Evolutionary conservation across 2,113 vertebrate genomes (phyloP).

Genomic region (Rutilus rutilus): DNA sequence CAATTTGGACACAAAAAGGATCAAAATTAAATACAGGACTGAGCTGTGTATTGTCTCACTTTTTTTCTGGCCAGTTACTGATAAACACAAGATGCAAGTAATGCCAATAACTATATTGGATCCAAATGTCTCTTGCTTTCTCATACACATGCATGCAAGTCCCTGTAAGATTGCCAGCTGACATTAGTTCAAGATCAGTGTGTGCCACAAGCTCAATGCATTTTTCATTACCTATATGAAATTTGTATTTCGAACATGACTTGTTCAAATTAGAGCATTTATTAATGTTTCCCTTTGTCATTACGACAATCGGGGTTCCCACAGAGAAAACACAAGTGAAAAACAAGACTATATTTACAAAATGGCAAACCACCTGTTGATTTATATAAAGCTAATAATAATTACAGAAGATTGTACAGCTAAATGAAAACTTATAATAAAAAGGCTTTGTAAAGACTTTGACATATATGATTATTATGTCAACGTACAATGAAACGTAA

Average conservation of each 20-base stretch:
- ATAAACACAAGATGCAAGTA: not conserved
- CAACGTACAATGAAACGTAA: no score
- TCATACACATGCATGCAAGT: not conserved
- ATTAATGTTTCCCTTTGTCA: not conserved
- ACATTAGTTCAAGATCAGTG: not conserved
- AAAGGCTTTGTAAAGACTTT: no score
- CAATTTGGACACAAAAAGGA: no score
- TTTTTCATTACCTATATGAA: not conserved
- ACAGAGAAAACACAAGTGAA: not conserved
- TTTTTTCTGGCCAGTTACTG: not conserved
- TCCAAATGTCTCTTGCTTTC: not conserved
- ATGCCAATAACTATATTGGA: not conserved
- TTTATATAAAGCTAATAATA: not conserved
- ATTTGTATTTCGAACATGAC: not conserved
- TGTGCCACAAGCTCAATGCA: not conserved
- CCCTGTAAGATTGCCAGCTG: not conserved
- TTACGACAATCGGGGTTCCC: not conserved
- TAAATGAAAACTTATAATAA: no score
- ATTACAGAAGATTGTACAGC: no score
- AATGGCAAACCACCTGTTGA: not conserved
- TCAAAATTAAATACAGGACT: no score
- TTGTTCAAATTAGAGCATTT: not conserved
- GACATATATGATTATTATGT: no score
- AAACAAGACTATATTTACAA: not conserved
- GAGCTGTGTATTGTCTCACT: not conserved